Percentiles rank a stretch among this genome's conserved stretches.
These are phyloP conservation scores for Ceratoteleas bidentatus DNA, from an alignment of 1,140 invertebrate species.

Conservation along the genomic window DNA sequence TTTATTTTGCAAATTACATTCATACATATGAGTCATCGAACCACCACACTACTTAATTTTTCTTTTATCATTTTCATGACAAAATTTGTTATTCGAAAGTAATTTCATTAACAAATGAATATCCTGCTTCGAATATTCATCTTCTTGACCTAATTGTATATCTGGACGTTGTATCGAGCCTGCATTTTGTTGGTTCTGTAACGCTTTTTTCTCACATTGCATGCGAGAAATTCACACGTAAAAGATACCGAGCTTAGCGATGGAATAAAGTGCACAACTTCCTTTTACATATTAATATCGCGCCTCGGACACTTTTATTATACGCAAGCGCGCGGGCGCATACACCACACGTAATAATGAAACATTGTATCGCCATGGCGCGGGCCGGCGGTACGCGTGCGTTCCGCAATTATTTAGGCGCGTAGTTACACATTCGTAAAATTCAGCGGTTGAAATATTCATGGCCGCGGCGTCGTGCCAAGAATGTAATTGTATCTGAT, in stretches of 20 bases:
- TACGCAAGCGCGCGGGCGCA: conserved; percentile 35
- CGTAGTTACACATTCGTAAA: conserved; percentile 37
- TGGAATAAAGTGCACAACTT: conserved; percentile 65
- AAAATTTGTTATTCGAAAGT: too few species aligned
- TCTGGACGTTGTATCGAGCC: too few species aligned
- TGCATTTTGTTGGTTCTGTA: too few species aligned
- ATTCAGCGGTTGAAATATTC: conserved; percentile 44
- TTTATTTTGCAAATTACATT: too few species aligned
- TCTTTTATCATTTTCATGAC: not conserved
- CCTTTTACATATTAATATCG: conserved; percentile 72
- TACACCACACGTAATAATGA: conserved; percentile 47
- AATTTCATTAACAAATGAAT: too few species aligned
- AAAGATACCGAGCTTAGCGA: conserved; percentile 55
- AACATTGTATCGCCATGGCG: conserved; percentile 34
- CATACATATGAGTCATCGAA: too few species aligned
- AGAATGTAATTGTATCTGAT: conserved; percentile 51
- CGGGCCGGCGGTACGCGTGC: conserved; percentile 10
- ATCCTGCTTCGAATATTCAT: too few species aligned
- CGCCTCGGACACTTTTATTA: conserved; percentile 67
- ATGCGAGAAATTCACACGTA: conserved; percentile 46
- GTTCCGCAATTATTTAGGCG: conserved; percentile 34
- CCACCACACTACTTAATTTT: not conserved
- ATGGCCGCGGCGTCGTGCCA: conserved; percentile 22
- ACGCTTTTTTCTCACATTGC: too few species aligned
- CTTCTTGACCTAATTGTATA: too few species aligned